Conservation (phyloP, 2,797 vertebrate genomes). For the Halcyon badia region DNA sequence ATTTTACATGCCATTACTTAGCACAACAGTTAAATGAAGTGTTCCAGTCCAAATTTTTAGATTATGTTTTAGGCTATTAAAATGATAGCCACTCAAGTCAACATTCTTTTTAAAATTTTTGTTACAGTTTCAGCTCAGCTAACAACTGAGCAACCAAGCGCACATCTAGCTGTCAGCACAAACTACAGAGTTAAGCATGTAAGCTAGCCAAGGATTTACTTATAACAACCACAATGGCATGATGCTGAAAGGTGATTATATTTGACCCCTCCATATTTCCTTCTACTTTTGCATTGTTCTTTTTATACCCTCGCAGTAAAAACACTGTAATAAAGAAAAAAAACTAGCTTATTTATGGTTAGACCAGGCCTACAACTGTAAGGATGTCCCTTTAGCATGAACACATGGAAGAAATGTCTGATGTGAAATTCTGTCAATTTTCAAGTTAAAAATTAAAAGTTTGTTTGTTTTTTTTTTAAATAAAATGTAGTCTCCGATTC, state of each 20-base stretch:
- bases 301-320: not conserved
- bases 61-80: not conserved
- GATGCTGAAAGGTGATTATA: not conserved
- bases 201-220: not conserved
- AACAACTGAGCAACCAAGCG: not conserved
- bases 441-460: not conserved
- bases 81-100: not conserved
- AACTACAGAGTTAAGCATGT: not conserved
- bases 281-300: not conserved
- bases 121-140: not conserved
- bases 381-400: not conserved
- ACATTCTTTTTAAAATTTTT: not conserved
- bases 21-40: not conserved
- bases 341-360: not conserved
- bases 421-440: not conserved
- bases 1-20: not conserved
- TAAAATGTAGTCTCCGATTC: not conserved
- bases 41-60: not conserved
- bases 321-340: not conserved
- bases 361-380: not conserved
- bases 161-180: not conserved
- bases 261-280: not conserved
- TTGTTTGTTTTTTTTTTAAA: not conserved
- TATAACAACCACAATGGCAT: not conserved
- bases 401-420: accelerated